Conservation (phyloP, 2,797 vertebrate genomes). For the Tokudaia tokunoshimensis region DNA sequence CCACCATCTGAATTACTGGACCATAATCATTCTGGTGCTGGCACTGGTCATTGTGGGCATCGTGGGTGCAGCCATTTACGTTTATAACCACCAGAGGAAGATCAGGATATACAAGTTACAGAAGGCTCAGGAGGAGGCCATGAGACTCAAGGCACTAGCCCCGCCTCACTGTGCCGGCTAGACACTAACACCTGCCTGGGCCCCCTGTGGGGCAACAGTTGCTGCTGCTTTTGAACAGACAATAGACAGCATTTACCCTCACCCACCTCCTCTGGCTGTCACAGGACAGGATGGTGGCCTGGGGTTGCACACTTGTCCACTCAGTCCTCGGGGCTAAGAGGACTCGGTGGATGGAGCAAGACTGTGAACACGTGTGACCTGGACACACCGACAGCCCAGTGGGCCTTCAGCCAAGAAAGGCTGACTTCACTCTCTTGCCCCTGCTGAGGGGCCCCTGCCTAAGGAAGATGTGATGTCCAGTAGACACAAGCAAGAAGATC, state of each 20-base stretch:
- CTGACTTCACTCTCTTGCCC: background rate
- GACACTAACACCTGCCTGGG: too few species aligned
- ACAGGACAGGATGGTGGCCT: background rate
- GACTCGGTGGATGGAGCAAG: background rate
- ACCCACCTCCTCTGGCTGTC: background rate
- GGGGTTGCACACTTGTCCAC: background rate
- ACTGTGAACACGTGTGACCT: background rate
- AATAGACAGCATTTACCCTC: background rate
- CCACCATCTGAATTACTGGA: fast-evolving
- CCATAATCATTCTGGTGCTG: background rate
- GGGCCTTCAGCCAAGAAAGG: background rate
- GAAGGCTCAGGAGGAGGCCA: slow-evolving; percentile 57
- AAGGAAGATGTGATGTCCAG: background rate
- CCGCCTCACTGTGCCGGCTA: background rate
- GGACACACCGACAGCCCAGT: background rate
- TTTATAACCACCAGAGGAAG: slow-evolving; percentile 76
- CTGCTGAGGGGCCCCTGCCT: background rate
- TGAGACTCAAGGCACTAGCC: slow-evolving; percentile 24
- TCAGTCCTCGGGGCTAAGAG: background rate
- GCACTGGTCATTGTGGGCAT: fast-evolving
- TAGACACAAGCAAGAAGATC: background rate
- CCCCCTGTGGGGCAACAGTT: background rate
- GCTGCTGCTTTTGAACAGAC: background rate
- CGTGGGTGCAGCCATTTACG: fast-evolving
- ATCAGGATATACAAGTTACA: slow-evolving; percentile 76